Percentiles rank a stretch among this genome's conserved stretches.
phyloP scores from a whole-genome alignment of 1,140 invertebrate genomes.

The Anastrepha obliqua region DNA sequence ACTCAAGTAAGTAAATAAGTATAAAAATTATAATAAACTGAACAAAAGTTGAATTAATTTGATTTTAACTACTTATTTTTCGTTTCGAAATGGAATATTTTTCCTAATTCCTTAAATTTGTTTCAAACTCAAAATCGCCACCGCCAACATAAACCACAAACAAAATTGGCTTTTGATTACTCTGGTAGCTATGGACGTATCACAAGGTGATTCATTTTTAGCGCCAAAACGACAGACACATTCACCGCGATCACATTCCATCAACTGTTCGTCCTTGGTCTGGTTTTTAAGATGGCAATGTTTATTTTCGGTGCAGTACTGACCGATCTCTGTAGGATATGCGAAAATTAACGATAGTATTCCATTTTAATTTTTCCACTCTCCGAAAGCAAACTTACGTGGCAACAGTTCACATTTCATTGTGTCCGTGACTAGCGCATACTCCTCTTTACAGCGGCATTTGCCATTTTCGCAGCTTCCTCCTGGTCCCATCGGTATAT shows the following conservation, averaged over 20 bases:
- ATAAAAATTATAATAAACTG: neutral
- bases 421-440: neutral
- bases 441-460: constrained; percentile 52
- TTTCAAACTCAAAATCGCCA: neutral
- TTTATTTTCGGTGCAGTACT: neutral
- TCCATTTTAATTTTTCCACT: too few species aligned
- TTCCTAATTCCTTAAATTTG: neutral
- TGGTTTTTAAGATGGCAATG: neutral
- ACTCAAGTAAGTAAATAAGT: too few species aligned
- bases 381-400: too few species aligned
- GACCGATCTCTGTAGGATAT: neutral
- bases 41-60: too few species aligned
- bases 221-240: neutral
- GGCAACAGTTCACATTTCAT: too few species aligned
- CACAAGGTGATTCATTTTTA: neutral
- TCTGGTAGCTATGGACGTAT: constrained; percentile 12
- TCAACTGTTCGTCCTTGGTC: neutral
- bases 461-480: constrained; percentile 13
- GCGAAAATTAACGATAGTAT: neutral
- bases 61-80: too few species aligned
- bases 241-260: constrained; percentile 36
- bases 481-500: neutral
- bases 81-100: neutral
- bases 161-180: constrained; percentile 4
- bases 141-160: constrained; percentile 28